A percentile compares a stretch with the other conserved stretches of the same genome.
phyloP scores from a whole-genome alignment of 2,797 vertebrate genomes.

The Phrynocephalus forsythii region DNA sequence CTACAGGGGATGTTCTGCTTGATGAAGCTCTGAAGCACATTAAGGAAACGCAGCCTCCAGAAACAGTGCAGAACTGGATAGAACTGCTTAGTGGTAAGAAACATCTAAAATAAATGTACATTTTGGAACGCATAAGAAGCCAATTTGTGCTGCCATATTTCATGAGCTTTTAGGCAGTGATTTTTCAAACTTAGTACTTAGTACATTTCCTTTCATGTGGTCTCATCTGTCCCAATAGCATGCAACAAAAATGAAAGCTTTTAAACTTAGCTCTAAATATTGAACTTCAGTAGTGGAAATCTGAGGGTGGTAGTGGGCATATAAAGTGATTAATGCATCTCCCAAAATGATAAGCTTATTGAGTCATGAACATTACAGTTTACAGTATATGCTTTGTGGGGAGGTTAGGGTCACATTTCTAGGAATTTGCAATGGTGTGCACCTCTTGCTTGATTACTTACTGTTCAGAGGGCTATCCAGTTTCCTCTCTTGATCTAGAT shows the following conservation, averaged over 20 bases:
- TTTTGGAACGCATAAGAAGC: neutral
- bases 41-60: constrained; percentile 95
- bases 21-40: constrained; percentile 97
- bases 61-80: constrained; percentile 98
- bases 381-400: neutral
- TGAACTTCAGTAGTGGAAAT: neutral
- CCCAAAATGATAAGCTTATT: neutral
- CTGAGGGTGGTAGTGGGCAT: neutral
- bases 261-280: neutral
- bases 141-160: constrained; percentile 44
- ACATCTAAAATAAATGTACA: neutral
- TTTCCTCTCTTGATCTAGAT: neutral
- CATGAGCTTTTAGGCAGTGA: constrained; percentile 23
- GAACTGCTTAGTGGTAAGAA: constrained; percentile 95
- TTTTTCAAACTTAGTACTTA: neutral
- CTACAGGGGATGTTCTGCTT: constrained; percentile 94
- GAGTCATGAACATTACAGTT: neutral
- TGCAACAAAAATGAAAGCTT: neutral
- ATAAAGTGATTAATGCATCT: neutral
- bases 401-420: neutral
- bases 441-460: neutral
- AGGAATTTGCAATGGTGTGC: neutral
- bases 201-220: neutral
- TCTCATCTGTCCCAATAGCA: neutral
- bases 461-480: neutral